phyloP scores from a whole-genome alignment of 2,113 vertebrate species.

The Siphamia tubifer region DNA sequence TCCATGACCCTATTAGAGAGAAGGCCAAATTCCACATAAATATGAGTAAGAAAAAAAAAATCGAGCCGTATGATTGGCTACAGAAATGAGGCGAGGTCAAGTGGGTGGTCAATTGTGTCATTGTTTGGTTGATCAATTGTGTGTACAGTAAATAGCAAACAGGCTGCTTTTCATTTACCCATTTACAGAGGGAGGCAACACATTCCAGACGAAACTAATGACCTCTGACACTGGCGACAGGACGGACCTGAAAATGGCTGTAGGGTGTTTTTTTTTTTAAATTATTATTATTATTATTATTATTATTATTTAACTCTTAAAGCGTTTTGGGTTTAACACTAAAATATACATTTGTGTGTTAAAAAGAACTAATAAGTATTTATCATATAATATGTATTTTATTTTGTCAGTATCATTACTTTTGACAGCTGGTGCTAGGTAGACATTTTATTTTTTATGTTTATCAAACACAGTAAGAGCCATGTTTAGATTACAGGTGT shows the following conservation, averaged over 20 bases:
- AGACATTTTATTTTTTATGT: too few species aligned
- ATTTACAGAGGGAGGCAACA: slow-evolving; percentile 5
- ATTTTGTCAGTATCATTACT: too few species aligned
- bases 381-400: too few species aligned
- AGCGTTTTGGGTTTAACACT: slow-evolving; percentile 4
- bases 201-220: slow-evolving; percentile 45
- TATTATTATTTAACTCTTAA: neutral
- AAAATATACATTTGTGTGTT: too few species aligned
- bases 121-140: slow-evolving; percentile 40
- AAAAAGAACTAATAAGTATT: too few species aligned
- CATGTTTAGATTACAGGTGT: too few species aligned
- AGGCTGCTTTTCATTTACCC: slow-evolving; percentile 30
- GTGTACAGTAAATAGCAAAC: slow-evolving; percentile 52
- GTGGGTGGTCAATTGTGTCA: slow-evolving; percentile 47
- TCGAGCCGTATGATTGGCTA: slow-evolving; percentile 15
- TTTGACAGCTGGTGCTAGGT: too few species aligned
- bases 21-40: slow-evolving; percentile 54
- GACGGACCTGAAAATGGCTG: neutral
- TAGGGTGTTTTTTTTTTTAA: neutral
- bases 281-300: too few species aligned
- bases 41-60: slow-evolving; percentile 39
- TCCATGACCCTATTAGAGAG: slow-evolving; percentile 58
- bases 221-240: slow-evolving; percentile 34
- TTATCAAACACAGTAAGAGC: too few species aligned
- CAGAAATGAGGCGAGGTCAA: slow-evolving; percentile 53